Percentiles rank a stretch among this genome's conserved stretches.
These are phyloP conservation scores for Henicopernis longicauda DNA, from an alignment of 2,113 vertebrate species.

Conservation along the genomic window DNA sequence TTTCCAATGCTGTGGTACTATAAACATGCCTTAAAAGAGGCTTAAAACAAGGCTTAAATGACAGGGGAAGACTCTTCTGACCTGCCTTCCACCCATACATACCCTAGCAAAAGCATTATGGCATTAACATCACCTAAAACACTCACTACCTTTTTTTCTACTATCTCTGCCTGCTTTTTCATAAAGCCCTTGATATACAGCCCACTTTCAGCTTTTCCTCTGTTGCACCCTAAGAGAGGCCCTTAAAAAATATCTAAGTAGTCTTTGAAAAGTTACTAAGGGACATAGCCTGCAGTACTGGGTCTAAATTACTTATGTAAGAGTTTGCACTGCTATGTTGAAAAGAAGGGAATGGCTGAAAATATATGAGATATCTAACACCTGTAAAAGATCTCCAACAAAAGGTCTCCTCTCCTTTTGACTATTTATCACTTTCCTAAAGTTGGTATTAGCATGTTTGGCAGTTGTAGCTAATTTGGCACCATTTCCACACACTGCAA, in stretches of 20 bases:
- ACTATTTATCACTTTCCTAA: neutral
- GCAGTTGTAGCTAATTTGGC: neutral
- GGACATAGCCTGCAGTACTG: neutral
- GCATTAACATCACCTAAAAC: neutral
- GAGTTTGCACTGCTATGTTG: neutral
- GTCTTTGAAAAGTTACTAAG: neutral
- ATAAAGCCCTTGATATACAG: neutral
- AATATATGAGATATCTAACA: neutral
- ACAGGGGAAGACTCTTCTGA: neutral
- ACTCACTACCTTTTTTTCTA: neutral
- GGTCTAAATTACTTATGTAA: neutral
- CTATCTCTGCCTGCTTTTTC: neutral
- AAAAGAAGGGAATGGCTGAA: neutral
- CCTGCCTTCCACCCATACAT: neutral
- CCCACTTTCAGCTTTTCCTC: neutral
- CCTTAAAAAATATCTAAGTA: neutral
- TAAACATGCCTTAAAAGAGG: neutral
- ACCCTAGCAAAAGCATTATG: neutral
- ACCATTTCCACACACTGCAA: neutral
- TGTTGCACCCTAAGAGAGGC: neutral
- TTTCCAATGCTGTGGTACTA: neutral
- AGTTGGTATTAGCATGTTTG: neutral
- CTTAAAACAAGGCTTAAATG: neutral
- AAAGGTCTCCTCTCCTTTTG: neutral
- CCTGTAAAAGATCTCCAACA: neutral